Base-by-base conservation (phyloP, 1,140 invertebrate species). In the Pomacea maculata region DNA sequence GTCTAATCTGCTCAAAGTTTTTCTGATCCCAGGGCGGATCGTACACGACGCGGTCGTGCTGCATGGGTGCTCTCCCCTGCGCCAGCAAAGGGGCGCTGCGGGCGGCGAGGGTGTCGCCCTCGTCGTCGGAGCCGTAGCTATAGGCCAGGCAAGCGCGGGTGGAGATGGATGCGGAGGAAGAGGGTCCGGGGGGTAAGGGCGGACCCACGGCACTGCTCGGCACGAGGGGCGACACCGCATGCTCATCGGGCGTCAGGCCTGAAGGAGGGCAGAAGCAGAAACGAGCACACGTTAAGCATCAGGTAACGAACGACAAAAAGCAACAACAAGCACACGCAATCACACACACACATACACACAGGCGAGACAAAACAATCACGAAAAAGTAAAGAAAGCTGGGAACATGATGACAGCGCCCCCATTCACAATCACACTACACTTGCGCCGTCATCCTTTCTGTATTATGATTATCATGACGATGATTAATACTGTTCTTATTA, bases 81-180 rank as follows among this genome's bases (percentile, higher is more conserved):
- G 70, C 75, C 34, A 73, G 82, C 78, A 67, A 78, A 14, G 57
- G 79, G 68, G 71, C 70, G 63, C 68, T 85, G 78, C 54, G 80
- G 19, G 83, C 52, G 25, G 72, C 68, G 61, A 74, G 65, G n/a
- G 85, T 83, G 11, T 90, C 89, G 55, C 79, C 80, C 57, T 90
- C 89, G 12, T 87, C 89, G 76, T 90, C 89, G 1, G 88, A 89
- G 17, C 85, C 87, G 82, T 90, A 90, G 80, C 86, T 87, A 74
- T 87, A 85, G 14, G 81, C 83, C 19, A 83, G 80, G 65, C 81
- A 61, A 29, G 77, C 77, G 7, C 75, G 78, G 68, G 34, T 61
- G 52, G 80, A 57, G 64, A 34, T 17, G 45, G 73, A 61, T 79
- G 55, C 67, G 34, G 70, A n/a, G 82, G 55, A n/a, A 10, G 79